Conservation (phyloP, 2,888 invertebrate species). For the Nebria salina region DNA sequence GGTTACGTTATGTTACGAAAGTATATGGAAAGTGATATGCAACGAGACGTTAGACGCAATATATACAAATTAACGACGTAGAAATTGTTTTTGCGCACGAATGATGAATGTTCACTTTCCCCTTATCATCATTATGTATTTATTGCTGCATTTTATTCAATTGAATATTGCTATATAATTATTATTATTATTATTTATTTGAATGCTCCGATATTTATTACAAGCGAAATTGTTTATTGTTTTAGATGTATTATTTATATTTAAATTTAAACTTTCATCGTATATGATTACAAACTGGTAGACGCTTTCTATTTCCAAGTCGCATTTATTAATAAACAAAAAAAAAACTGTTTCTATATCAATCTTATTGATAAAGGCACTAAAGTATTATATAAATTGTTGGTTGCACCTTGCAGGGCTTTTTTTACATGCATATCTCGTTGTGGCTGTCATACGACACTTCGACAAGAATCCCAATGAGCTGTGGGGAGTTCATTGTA, state of each 20-base stretch:
- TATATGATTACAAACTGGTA: too few species aligned
- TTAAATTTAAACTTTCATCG: too few species aligned
- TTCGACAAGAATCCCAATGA: constrained; percentile 11
- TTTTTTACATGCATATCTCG: constrained; percentile 12
- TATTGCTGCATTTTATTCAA: background rate
- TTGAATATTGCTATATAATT: background rate
- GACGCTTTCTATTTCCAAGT: too few species aligned
- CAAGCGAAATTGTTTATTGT: background rate
- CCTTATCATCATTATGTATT: background rate
- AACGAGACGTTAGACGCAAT: background rate
- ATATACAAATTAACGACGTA: background rate
- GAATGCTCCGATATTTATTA: background rate
- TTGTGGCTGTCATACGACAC: background rate
- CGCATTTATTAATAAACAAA: too few species aligned
- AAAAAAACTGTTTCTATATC: too few species aligned
- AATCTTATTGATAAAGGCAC: too few species aligned
- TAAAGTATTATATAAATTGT: too few species aligned
- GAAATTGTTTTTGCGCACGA: background rate
- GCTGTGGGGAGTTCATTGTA: background rate
- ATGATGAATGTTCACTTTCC: background rate
- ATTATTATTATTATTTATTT: background rate
- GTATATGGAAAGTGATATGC: background rate
- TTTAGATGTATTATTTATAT: too few species aligned
- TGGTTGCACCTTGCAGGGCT: background rate
- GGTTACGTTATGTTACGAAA: background rate